Percentiles rank a stretch among this genome's conserved stretches.
Evolutionary conservation across 1,140 invertebrate genomes (phyloP).

Genomic region (Amyelois transitella): DNA sequence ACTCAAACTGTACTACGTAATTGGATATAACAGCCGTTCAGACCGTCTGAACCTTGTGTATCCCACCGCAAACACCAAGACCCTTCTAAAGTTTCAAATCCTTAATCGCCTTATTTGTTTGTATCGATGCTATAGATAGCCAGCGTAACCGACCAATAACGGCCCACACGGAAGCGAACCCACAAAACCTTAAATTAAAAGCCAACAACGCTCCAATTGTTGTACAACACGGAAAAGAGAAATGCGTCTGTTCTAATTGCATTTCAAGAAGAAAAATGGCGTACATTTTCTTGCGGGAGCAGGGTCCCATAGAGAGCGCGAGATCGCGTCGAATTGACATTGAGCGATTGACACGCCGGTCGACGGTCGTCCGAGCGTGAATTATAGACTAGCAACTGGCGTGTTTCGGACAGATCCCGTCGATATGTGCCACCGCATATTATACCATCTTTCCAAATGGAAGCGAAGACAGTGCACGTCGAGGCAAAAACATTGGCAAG

Average conservation of each 20-base stretch:
- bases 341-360: constrained; percentile 38
- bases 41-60: too few species aligned
- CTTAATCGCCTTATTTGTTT: not conserved
- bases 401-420: constrained; percentile 28
- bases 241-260: constrained; percentile 52
- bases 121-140: not conserved
- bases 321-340: constrained; percentile 38
- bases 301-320: constrained; percentile 24
- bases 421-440: constrained; percentile 6
- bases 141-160: not conserved
- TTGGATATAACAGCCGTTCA: too few species aligned
- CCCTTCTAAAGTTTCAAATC: not conserved
- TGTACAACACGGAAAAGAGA: constrained; percentile 37
- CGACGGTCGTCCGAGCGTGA: constrained; percentile 27
- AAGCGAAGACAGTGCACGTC: not conserved
- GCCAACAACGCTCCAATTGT: constrained; percentile 29
- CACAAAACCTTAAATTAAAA: constrained; percentile 31
- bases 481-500: constrained; percentile 1
- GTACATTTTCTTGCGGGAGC: constrained; percentile 34
- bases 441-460: not conserved
- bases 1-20: not conserved
- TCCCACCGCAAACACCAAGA: too few species aligned
- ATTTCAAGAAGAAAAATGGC: constrained; percentile 51
- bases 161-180: not conserved
- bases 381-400: constrained; percentile 26